These are phyloP conservation scores for Urocyon cinereoargenteus DNA, from an alignment of 2,797 vertebrate species.

Conservation along the genomic window DNA sequence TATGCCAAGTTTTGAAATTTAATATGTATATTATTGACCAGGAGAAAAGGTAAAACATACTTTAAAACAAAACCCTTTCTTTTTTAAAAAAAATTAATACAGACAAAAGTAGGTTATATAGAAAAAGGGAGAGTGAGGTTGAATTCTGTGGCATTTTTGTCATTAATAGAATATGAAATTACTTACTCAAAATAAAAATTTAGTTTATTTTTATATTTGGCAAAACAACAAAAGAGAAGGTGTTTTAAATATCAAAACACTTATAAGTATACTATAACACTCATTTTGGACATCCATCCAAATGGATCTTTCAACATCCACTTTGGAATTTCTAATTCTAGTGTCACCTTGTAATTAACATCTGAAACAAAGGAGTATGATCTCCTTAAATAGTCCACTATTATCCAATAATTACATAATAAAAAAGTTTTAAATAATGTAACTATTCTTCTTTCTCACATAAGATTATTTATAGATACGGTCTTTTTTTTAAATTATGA, in stretches of 20 bases:
- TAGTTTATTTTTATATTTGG: conserved; percentile 63
- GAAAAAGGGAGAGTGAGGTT: not conserved
- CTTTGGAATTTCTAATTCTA: conserved; percentile 37
- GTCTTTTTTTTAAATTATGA: conserved; percentile 28
- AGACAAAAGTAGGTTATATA: conserved; percentile 14
- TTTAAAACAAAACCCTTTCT: conserved; percentile 31
- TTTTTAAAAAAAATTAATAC: not conserved
- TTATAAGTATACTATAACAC: not conserved
- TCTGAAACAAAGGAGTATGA: not conserved
- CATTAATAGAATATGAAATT: not conserved
- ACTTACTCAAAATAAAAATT: conserved; percentile 44
- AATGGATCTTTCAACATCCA: not conserved
- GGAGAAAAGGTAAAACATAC: conserved; percentile 54
- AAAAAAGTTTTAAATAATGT: conserved; percentile 51
- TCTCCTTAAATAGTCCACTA: conserved; percentile 42
- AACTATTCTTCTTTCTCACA: not conserved
- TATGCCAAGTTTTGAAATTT: conserved; percentile 16
- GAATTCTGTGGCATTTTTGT: conserved; percentile 47
- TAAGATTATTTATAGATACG: conserved; percentile 30
- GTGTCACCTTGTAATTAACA: not conserved
- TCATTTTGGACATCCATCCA: not conserved
- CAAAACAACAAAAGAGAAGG: not conserved
- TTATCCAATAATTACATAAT: not conserved
- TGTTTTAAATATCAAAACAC: conserved; percentile 28
- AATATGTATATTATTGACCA: not conserved